phyloP scores from a whole-genome alignment of 2,113 vertebrate species.

The Sander lucioperca region DNA sequence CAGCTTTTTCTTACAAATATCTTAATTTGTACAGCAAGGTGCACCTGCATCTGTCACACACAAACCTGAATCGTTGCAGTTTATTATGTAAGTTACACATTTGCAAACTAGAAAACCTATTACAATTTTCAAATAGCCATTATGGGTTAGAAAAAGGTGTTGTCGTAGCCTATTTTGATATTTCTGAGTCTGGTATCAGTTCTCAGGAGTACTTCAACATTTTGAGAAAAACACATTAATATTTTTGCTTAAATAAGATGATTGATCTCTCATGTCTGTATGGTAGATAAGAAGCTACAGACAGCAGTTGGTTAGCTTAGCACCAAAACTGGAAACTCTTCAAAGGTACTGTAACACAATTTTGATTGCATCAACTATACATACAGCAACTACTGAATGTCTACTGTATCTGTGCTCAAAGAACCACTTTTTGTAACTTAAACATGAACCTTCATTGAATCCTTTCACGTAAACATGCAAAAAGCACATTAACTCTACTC shows the following conservation, averaged over 20 bases:
- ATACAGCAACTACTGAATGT: conserved; percentile 6
- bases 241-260: not conserved
- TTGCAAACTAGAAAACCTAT: not conserved
- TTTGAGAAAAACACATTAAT: too few relatives aligned
- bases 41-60: not conserved
- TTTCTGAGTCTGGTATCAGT: not conserved
- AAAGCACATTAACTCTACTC: conserved; percentile 41
- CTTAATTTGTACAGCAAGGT: not conserved
- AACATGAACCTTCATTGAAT: conserved; percentile 34
- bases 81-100: not conserved
- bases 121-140: not conserved
- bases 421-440: conserved; percentile 33
- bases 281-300: not conserved
- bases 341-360: conserved; percentile 1
- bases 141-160: not conserved
- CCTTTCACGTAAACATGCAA: conserved; percentile 53
- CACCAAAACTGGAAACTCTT: not conserved
- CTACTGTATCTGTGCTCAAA: conserved; percentile 18
- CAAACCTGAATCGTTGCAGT: not conserved
- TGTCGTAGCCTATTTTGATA: not conserved
- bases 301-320: not conserved
- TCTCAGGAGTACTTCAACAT: too few relatives aligned
- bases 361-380: conserved; percentile 29
- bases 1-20: not conserved
- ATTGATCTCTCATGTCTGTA: not conserved